Evolutionary conservation across 2,113 vertebrate species (phyloP).

Genomic region (Gallinago paraguaiae): DNA sequence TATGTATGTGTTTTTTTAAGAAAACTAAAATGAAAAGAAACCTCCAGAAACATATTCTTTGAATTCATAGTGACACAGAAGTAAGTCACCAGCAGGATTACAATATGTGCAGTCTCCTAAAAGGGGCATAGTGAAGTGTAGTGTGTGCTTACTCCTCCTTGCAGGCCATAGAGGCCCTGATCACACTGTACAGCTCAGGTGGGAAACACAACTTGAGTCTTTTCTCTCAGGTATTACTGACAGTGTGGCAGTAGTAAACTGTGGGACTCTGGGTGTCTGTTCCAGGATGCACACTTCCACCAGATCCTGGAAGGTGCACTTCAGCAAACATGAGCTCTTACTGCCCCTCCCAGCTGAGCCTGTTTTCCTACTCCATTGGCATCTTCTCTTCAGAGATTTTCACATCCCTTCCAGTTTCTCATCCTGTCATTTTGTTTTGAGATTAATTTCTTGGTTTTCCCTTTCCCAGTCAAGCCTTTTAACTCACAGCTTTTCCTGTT

Average conservation of each 20-base stretch:
- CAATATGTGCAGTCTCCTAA: background rate
- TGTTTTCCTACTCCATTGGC: background rate
- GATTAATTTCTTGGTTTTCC: background rate
- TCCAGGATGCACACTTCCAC: background rate
- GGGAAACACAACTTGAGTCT: background rate
- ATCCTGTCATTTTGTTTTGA: background rate
- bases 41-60: background rate
- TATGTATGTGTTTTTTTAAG: background rate
- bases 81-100: background rate
- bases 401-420: background rate
- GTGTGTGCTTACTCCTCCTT: background rate
- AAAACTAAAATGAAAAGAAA: background rate
- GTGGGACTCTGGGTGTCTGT: background rate
- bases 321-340: rapidly evolving
- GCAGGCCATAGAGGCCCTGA: background rate
- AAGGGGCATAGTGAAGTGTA: background rate
- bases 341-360: rapidly evolving
- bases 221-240: background rate
- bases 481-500: background rate
- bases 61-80: background rate
- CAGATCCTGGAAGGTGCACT: background rate
- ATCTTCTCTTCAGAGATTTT: rapidly evolving
- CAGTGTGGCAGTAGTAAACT: background rate
- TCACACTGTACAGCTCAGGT: background rate
- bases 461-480: background rate